Base-by-base conservation (phyloP, 2,888 invertebrate species). In the Tethea ocularis region DNA sequence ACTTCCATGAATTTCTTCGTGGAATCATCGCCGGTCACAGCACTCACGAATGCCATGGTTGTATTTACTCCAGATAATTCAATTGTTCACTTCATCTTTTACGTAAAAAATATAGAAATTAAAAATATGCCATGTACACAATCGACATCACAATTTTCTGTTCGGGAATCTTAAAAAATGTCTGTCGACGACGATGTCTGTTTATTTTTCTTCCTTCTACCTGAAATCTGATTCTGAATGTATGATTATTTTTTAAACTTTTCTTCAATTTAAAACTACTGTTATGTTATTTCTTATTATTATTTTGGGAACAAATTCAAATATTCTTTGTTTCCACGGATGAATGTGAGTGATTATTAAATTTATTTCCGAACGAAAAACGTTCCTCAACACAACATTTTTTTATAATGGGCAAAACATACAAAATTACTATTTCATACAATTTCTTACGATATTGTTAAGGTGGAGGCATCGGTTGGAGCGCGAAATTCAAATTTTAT, bases 1-100 rank as follows among this genome's bases (percentile, higher is more conserved):
- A 96, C 96, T 86, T 99, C 98, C 81, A 98, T 94, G 83, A 98
- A 95, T 80, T 96, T 96, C 79, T 95, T 94, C 55, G 95, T 94
- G 70, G 94, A 94, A 81, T 96, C 96, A 82, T 94, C 94, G 67
- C 94, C 95, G 74, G 94, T 94, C 64, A 94, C 94, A 76, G 94
- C 94, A 87, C 94, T 94, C 72, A 95, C 94, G 84, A 94, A 95
- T 84, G 96, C 95, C 96, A 96, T 96, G 82, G 81, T 87, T 67
- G 73, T 69, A 71, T 75, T 68, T 65, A 69, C 71, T 58, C 51
- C 7, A 65, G 67, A 63, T 75, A 66, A 79, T 76, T 63, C 64
- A 78, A 74, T 71, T 77, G 78, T 72, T 86, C 78, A 89, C 84
- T 86, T 87, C 86, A 83, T 88, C 82, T 68, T 87, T 85, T 73